Evolutionary conservation across 2,113 vertebrate genomes (phyloP).

Genomic region (Protobothrops flavoviridis): DNA sequence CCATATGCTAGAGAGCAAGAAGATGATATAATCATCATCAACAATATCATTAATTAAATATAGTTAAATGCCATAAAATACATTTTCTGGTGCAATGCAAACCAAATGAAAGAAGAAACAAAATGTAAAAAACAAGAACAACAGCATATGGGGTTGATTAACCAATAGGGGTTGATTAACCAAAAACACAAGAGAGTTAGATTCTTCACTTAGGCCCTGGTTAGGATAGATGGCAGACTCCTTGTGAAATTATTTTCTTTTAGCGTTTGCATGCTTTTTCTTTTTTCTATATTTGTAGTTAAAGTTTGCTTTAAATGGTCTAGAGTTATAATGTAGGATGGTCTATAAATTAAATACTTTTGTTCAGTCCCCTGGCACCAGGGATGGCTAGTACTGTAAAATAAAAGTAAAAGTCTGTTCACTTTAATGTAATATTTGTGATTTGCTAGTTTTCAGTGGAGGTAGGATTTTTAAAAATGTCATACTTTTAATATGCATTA

Average conservation of each 20-base stretch:
- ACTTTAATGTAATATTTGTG: background rate
- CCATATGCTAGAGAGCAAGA: constrained; percentile 15
- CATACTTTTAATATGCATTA: background rate
- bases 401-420: background rate
- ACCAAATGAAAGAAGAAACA: background rate
- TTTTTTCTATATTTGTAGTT: background rate
- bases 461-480: background rate
- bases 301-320: background rate
- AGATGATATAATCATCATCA: background rate
- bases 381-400: background rate
- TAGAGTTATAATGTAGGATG: background rate
- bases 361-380: background rate
- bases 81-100: background rate
- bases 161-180: too few relatives aligned
- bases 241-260: background rate
- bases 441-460: background rate
- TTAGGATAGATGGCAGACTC: background rate
- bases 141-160: background rate
- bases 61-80: background rate
- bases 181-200: background rate
- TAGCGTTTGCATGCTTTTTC: background rate
- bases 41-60: background rate
- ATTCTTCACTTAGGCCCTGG: background rate
- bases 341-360: background rate
- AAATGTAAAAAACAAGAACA: background rate